These are phyloP conservation scores for Medauroidea extradentata DNA, from an alignment of 1,140 invertebrate species.

Conservation along the genomic window DNA sequence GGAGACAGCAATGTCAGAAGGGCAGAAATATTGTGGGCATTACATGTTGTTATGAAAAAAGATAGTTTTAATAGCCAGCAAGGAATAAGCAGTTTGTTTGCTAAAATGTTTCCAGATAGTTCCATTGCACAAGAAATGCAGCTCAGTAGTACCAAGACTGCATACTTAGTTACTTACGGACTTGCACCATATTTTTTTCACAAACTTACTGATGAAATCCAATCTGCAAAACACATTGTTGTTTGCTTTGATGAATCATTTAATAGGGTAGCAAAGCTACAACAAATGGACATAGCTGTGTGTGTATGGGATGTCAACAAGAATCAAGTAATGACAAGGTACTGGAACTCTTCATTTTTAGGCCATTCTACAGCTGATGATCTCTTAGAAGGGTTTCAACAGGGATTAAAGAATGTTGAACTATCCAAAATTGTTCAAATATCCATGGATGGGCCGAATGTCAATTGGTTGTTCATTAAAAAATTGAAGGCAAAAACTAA, in stretches of 20 bases:
- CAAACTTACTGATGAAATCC: conserved; percentile 12
- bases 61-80: too few species aligned
- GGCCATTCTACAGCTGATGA: conserved; percentile 14
- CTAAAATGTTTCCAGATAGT: conserved; percentile 19
- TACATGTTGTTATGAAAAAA: too few species aligned
- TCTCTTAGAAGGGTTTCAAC: conserved; percentile 14
- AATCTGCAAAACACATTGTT: conserved; percentile 1
- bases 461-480: conserved; percentile 12
- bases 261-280: conserved; percentile 19
- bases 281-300: conserved; percentile 17
- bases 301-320: conserved; percentile 14
- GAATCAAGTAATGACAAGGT: conserved; percentile 15
- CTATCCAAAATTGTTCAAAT: conserved; percentile 7
- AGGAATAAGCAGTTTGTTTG: conserved; percentile 11
- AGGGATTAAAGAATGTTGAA: background rate
- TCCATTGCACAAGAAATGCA: conserved; percentile 23
- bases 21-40: too few species aligned
- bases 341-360: conserved; percentile 22
- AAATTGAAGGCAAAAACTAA: too few species aligned
- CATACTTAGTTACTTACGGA: conserved; percentile 16
- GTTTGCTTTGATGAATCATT: conserved; percentile 24
- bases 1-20: too few species aligned
- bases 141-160: conserved; percentile 22
- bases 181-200: conserved; percentile 22
- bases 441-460: conserved; percentile 20